phyloP scores from a whole-genome alignment of 2,888 invertebrate species.

The Chesias legatella region DNA sequence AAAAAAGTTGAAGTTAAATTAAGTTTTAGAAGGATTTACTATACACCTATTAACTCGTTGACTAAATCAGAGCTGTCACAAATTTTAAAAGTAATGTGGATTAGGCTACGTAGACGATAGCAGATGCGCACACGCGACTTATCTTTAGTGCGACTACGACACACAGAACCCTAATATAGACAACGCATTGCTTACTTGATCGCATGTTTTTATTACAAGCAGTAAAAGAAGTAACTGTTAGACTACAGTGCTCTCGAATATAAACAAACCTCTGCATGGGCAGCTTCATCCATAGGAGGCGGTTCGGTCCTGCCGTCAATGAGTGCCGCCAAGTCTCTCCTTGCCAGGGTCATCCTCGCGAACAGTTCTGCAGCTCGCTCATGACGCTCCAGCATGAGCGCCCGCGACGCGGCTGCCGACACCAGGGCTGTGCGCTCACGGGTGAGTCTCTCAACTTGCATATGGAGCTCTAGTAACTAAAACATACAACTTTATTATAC shows the following conservation, averaged over 20 bases:
- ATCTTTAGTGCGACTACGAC: no score
- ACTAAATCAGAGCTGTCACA: no score
- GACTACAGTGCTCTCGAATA: not conserved
- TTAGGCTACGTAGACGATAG: no score
- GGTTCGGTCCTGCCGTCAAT: slow-evolving; percentile 46
- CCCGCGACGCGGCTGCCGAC: slow-evolving; percentile 60
- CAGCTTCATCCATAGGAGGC: slow-evolving; percentile 34
- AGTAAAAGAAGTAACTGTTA: no score
- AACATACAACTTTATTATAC: not conserved
- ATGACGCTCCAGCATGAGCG: slow-evolving; percentile 69
- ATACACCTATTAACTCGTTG: no score
- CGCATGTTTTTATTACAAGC: no score
- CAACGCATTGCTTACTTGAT: no score
- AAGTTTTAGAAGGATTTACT: no score
- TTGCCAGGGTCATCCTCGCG: slow-evolving; percentile 51
- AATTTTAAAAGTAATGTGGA: no score
- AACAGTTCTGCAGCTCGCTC: slow-evolving; percentile 66
- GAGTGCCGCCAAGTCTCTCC: slow-evolving; percentile 51
- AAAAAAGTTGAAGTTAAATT: no score
- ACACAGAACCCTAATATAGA: no score
- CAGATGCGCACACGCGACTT: no score
- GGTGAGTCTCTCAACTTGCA: slow-evolving; percentile 60
- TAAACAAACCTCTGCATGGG: slow-evolving; percentile 40
- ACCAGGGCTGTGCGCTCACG: slow-evolving; percentile 61
- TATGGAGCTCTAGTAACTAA: slow-evolving; percentile 59